Evolutionary conservation across 2,797 vertebrate species (phyloP), one percentile per base, ranked within the genome.

Genomic region (Buphagus erythrorhynchus): DNA sequence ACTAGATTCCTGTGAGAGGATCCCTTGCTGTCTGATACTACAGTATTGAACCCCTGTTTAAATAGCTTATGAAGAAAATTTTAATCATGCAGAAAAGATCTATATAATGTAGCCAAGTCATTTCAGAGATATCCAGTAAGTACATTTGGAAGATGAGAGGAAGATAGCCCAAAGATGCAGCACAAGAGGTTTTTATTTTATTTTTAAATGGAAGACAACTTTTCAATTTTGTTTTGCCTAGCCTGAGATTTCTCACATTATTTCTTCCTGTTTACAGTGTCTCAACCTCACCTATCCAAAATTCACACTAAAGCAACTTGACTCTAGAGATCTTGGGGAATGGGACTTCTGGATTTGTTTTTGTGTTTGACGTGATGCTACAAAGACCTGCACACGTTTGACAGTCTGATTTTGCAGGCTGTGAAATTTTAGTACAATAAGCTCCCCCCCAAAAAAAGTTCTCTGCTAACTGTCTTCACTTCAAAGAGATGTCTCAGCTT

Each of bases 371-470:
- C 10, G 16, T 22, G 9, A 6, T 65, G 24, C n/a, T 51, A 72
- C 24, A 9, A 81, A 81, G 43, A 66, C 40, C 24, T 31, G 13
- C 15, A 52, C 17, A 28, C 0, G 0, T 48, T 1, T 67, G 15
- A 43, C 26, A 46, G 36, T 71, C 31, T 69, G 28, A 80, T 38
- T 83, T 71, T 85, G 31, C 29, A 74, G 25, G 17, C 16, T 77
- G 36, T 45, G 29, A 73, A 63, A 48, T 35, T 59, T 71, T 26
- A 80, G 26, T 35, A 54, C 6, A 49, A 35, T 72, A 80, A 75
- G 3, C 5, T 55, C 36, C 54, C 35, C 25, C 36, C 42, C 55
- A 94, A 28, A 19, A 28, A 21, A 42, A 12, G 1, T 17, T 15
- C 16, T 71, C 54, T 42, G 8, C 59, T 65, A 68, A 65, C 10